Evolutionary conservation across 2,888 invertebrate species (phyloP), one percentile per base, ranked within the genome.

Genomic region (Pelosia muscerda): DNA sequence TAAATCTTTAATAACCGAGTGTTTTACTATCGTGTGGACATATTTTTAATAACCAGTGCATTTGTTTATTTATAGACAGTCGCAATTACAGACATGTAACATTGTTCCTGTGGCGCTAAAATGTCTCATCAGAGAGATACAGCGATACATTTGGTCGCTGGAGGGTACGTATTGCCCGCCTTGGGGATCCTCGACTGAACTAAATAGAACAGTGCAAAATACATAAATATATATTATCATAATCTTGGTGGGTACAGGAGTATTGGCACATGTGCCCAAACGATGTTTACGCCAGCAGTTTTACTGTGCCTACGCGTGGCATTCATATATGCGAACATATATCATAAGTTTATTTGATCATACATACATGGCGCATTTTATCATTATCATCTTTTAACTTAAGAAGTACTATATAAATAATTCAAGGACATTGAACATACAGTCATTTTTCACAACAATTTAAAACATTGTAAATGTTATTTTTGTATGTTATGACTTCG

Each of bases 131-230:
- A 97, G 92, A 96, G 96, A 93, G 98, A 98, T 95, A 98, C 98
- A 82, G 96, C 98, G 84, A 98, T 98, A 95, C 98, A 99, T 95
- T 96, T 99, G 87, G 95, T 98, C 86, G 98, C 98, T 92, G 99
- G 99, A 96, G 98, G 98, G 99, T 99, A 96, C 96, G 98, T 96
- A 53, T 63, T 66, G 22, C 65, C 63, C 23, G 66, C 65, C 63
- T 15, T 31, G n/a, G 72, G 77, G 77, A 73, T 79, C 68, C 69
- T 69, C 57, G 60, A 60, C 67, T 69, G 69, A 74, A 68, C 26
- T 22, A 68, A 69, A 66, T 71, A 68, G 68, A 65, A 75, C 82
- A 83, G 9, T 38, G 75, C 79, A 75, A 65, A 72, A 76, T 78
- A 76, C 77, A 73, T 54, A 42, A 65, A 31, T 71, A 79, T 75